Percentiles rank a stretch among this genome's conserved stretches.
Evolutionary conservation across 2,113 vertebrate species (phyloP).

Genomic region (Gallinago undulata): DNA sequence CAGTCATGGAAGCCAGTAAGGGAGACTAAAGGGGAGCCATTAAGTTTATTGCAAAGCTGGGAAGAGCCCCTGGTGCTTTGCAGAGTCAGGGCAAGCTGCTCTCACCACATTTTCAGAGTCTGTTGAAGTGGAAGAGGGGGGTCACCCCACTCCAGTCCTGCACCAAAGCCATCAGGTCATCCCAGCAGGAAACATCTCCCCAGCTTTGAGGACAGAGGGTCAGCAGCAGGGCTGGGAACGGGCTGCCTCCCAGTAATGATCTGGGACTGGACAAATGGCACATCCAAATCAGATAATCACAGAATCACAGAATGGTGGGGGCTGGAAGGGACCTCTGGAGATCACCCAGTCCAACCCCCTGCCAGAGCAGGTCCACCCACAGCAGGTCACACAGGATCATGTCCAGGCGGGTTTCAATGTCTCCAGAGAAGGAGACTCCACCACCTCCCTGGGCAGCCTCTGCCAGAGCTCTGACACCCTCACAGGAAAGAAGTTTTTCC

Average conservation of each 20-base stretch:
- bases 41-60: neutral
- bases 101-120: neutral
- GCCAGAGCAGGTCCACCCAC: no score
- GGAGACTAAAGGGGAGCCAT: neutral
- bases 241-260: neutral
- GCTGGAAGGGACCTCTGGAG: no score
- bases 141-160: neutral
- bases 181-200: neutral
- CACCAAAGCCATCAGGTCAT: neutral
- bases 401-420: no score
- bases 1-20: neutral
- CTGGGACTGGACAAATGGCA: neutral
- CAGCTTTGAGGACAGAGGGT: neutral
- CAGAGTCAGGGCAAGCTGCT: neutral
- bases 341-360: no score
- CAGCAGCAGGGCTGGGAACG: accelerated
- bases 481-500: no score
- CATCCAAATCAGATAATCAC: no score
- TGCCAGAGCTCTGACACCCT: no score
- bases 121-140: neutral
- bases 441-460: no score
- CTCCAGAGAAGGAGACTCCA: no score
- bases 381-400: no score
- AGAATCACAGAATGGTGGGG: no score
- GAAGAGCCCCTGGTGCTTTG: neutral